Base-by-base conservation (phyloP, 2,888 invertebrate genomes). In the Serripes groenlandicus region DNA sequence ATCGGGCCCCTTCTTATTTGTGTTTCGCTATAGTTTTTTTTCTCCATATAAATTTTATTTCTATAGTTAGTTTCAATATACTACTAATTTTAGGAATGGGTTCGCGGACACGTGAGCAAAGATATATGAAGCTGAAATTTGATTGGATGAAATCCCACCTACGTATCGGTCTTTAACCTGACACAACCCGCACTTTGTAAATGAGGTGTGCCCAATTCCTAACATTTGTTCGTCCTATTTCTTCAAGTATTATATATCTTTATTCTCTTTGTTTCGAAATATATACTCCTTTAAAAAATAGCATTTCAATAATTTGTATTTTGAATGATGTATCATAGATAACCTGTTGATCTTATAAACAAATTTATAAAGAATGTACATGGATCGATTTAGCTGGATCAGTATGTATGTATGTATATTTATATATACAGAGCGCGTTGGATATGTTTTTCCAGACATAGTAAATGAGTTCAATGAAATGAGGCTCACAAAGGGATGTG, bases 1-100 rank as follows among this genome's bases (percentile, higher is more conserved):
- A 42, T 26, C 3, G 66, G 11, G 42, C 66, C 66, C 28, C 66
- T 42, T 26, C 21, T 35, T 66, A 26, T 62, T n/a, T 23, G 42
- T 66, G 66, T 23, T 66, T 42, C 21, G 66, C 35, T 66, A 66
- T 66, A 66, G 66, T 66, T 66, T 66, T 66, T 66, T 42, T 66
- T 42, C 42, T 66, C n/a, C 26, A 42, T 18, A 26, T 21, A 37
- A 66, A 26, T 56, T 66, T 42, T 42, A 15, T 21, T n/a, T 21
- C 18, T 42, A 66, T 66, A 66, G 66, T 66, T 32, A 26, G 9
- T 66, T 42, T 66, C 66, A 66, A n/a, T 7, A 42, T 42, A 9
- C 7, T 23, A 42, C n/a, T 26, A 42, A 66, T 66, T 66, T 28
- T 42, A 66, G 26, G 66, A 66, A 66, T 66, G 66, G 26, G 42